Evolutionary conservation across 2,797 vertebrate species (phyloP), one percentile per base, ranked within the genome.

Genomic region (Parotocinclus haroldoi): DNA sequence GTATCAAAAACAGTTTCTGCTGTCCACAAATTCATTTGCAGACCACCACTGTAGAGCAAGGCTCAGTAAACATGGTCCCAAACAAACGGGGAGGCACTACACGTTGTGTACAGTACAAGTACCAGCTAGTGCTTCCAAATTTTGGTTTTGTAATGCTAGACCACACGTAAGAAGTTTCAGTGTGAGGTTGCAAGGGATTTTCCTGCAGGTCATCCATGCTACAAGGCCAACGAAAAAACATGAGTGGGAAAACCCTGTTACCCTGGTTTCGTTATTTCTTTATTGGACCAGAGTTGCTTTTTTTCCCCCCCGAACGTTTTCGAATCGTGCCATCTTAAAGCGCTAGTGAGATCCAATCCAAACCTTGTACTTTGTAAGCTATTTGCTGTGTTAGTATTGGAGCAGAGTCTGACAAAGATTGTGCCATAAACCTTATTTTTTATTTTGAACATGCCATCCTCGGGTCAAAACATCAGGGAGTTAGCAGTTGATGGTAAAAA

Each of bases 121-220:
- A 44, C 18, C 16, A 37, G n/a, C 6, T 42, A 42, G 8, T 37
- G 18, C 10, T 45, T 61, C 27, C 27, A 27, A 27, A 7, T 51
- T 69, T 11, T 40, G 19, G 38, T 39, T 66, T 65, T 58, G 12
- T 46, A 10, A 58, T 50, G 27, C 61, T 38, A 19, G 69, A 52
- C 57, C 48, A 64, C 61, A 58, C 61, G 14, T 58, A 17, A 36
- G 18, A 60, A 52, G 10, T 55, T 67, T 71, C 50, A 62, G 65
- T 48, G 36, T 7, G 40, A 27, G 17, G 14, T 63, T 72, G 46
- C 53, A 7, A 57, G 27, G 61, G 66, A 68, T 61, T 69, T 68
- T 76, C 62, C 66, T 72, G 66, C 39, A 36, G 69, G 49, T 64
- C 59, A 56, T 50, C 50, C 18, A 53, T 40, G 37, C 17, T 48